Percentiles rank a stretch among this genome's conserved stretches.
Evolutionary conservation across 1,140 invertebrate genomes (phyloP).

Genomic region (Cardiocondyla obscurior): DNA sequence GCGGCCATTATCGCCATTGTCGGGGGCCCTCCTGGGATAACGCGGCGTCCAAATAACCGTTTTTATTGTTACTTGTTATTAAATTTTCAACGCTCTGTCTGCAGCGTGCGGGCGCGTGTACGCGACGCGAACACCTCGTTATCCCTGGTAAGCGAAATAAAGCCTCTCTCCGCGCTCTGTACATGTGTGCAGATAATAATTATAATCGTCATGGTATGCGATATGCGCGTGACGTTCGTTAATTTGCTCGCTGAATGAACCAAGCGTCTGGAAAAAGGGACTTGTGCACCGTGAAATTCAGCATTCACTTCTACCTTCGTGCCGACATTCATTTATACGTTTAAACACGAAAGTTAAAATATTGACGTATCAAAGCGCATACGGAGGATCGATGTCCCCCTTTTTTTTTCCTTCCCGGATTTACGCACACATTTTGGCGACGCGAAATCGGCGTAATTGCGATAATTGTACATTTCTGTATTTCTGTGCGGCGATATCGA

Average conservation of each 20-base stretch:
- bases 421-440: background rate
- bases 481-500: constrained; percentile 4
- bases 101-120: background rate
- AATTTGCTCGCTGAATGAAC: constrained; percentile 12
- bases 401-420: background rate
- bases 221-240: background rate
- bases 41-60: constrained; percentile 44
- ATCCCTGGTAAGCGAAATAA: constrained; percentile 55
- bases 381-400: too few species aligned
- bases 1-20: constrained; percentile 54
- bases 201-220: constrained; percentile 21
- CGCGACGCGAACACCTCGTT: constrained; percentile 54
- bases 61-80: constrained; percentile 63
- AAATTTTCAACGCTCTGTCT: constrained; percentile 54
- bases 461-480: constrained; percentile 17
- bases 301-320: background rate
- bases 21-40: constrained; percentile 41
- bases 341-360: constrained; percentile 1
- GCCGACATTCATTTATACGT: background rate
- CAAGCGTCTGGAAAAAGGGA: background rate
- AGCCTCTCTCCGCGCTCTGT: background rate
- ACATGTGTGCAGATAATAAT: constrained; percentile 2
- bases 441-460: background rate
- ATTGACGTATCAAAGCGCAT: background rate
- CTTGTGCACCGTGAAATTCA: background rate